Base-by-base conservation (phyloP, 2,113 vertebrate species). In the Spea bombifrons region DNA sequence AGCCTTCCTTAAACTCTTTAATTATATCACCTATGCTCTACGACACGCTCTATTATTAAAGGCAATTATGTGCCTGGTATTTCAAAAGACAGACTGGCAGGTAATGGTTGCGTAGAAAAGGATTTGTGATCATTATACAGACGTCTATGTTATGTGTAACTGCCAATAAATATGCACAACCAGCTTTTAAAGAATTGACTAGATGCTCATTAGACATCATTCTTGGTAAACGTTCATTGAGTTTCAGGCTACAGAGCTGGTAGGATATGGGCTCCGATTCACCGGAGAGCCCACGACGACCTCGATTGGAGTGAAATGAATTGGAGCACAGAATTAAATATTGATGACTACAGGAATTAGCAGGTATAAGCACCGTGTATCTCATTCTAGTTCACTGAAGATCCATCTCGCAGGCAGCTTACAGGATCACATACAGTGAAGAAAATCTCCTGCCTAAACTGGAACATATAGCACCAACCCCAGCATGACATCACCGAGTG, bases 21-120 rank as follows among this genome's bases (percentile, higher is more conserved):
- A 80, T 80, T 73, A 67, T 52, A 67, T 73, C 49, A 66, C 63
- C 63, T n/a, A 43, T 61, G 55, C 6, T 67, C 61, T 73, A 73
- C 65, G 76, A 79, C 76, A 73, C 30, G 48, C 70, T 80, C 63
- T 73, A 71, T 50, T 52, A 80, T 80, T 80, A 80, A 67, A 64
- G 7, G 49, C 52, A 73, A 80, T 80, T 80, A 73, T 49, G 63
- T 15, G 49, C 69, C 66, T 69, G 45, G 63, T 57, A 73, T 80
- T 67, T 73, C 5, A 73, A 80, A 73, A 66, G 44, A 79, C 50
- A 16, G 48, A 43, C 45, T 78, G 77, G 30, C 63, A 66, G 77
- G 17, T 66, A 66, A 59, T 52, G 61, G 59, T 47, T 53, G 59
- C 66, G 53, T 44, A 57, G 70, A 48, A 79, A 73, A 49, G 17